These are phyloP conservation scores for Microtus oregoni DNA, from an alignment of 2,113 vertebrate species.

Conservation along the genomic window DNA sequence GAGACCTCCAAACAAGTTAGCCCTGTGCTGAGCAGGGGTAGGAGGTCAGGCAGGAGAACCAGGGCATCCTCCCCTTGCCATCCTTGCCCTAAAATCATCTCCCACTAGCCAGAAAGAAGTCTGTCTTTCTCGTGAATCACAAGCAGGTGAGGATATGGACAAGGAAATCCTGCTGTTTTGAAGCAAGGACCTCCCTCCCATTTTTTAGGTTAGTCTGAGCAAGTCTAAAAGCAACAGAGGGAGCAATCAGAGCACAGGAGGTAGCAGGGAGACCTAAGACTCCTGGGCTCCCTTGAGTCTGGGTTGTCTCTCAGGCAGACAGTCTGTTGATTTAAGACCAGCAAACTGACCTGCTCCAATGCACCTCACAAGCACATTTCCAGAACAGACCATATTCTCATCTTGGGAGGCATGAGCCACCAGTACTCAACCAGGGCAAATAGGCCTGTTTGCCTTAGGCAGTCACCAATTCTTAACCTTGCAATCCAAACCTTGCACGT, in stretches of 20 bases:
- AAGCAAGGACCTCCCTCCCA: background rate
- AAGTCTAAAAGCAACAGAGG: background rate
- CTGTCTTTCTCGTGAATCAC: background rate
- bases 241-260: background rate
- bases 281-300: background rate
- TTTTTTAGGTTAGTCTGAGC: rapidly evolving
- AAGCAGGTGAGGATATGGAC: background rate
- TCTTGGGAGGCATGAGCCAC: background rate
- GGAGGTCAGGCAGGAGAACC: background rate
- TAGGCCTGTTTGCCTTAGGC: background rate
- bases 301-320: background rate
- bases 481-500: background rate
- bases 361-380: background rate
- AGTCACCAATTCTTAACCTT: background rate
- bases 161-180: background rate
- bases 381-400: background rate
- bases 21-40: background rate
- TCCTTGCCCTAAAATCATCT: background rate
- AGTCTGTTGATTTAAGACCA: background rate
- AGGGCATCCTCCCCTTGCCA: background rate
- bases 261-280: background rate
- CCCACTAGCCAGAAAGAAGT: background rate
- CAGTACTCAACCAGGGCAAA: background rate
- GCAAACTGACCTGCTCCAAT: background rate
- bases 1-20: background rate